Base-by-base conservation (phyloP, 2,888 invertebrate species). In the Hofmannophila pseudospretella region DNA sequence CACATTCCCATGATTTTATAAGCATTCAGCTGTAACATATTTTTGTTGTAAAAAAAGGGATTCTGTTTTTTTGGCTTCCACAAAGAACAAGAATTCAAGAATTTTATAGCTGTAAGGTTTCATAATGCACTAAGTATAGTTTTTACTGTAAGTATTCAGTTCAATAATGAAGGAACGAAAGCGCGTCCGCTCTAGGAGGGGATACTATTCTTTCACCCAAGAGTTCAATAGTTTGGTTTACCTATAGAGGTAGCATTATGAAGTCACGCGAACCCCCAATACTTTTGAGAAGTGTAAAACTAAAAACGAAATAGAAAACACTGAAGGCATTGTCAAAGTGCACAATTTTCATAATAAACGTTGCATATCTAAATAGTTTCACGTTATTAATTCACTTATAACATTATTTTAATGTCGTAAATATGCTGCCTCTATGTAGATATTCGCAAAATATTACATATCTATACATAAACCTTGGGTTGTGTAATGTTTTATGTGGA, bases 341-440 rank as follows among this genome's bases (percentile, higher is more conserved):
- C 70, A 66, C 61, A 62, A 46, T 44, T 59, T 49, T 59, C 52
- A 60, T 61, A 49, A 61, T 56, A 60, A 58, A 59, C 57, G 67
- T 60, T 55, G 64, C 67, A 46, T 69, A 71, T 53, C 61, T 72
- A 67, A 59, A 56, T 61, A 65, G 46, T 64, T 58, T 59, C 54
- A 64, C 55, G 44, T 59, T 59, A 23, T 23, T 23, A n/a, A 23
- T 20, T 20, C 8, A 53, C n/a, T n/a, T n/a, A n/a, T n/a, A n/a
- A 57, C 46, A 58, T 63, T 29, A 51, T 51, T 47, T 45, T 45
- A 55, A 67, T 58, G 64, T 67, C 61, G 76, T 79, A 78, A 79
- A 80, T 79, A 81, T 67, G 73, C 74, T 75, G 76, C 75, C 74
- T 79, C 77, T 82, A 81, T 81, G 76, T 81, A 84, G 77, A 80